A percentile compares a stretch with the other conserved stretches of the same genome.
These are phyloP conservation scores for Sphaerophoria taeniata DNA, from an alignment of 2,888 invertebrate species.

Conservation along the genomic window DNA sequence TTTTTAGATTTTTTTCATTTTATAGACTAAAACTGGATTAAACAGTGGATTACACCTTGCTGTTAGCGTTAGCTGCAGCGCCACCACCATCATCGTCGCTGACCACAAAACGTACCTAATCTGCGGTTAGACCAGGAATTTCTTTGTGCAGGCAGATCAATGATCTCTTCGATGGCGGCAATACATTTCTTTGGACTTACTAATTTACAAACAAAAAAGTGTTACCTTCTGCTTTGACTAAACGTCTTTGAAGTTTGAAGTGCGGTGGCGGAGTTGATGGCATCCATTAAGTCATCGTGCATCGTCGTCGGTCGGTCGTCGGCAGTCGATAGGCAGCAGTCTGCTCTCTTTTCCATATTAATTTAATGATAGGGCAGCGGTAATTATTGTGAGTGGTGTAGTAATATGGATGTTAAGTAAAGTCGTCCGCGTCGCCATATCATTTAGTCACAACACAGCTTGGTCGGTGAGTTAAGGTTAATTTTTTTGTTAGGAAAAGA, in stretches of 20 bases:
- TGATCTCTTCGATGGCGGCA: conserved; percentile 53
- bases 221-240: conserved; percentile 13
- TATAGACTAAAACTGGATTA: conserved; percentile 67
- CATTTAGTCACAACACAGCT: conserved; percentile 57
- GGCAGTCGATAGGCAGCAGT: conserved; percentile 40
- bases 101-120: conserved; percentile 26
- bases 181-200: conserved; percentile 46
- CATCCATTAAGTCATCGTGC: conserved; percentile 64
- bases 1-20: background rate
- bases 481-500: conserved; percentile 2
- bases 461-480: too few species aligned
- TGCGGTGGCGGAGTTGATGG: conserved; percentile 35
- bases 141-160: conserved; percentile 51
- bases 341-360: conserved; percentile 43
- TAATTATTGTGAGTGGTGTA: conserved; percentile 70
- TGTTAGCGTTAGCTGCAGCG: background rate
- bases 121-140: conserved; percentile 56
- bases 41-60: conserved; percentile 58
- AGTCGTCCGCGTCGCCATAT: conserved; percentile 54
- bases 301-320: conserved; percentile 38
- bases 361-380: conserved; percentile 63
- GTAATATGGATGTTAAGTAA: conserved; percentile 65
- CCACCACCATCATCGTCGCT: background rate
- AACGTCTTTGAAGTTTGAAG: conserved; percentile 3
- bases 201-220: conserved; percentile 49